These are phyloP conservation scores for Hippocampus barbouri DNA, from an alignment of 2,113 vertebrate species.

Conservation along the genomic window DNA sequence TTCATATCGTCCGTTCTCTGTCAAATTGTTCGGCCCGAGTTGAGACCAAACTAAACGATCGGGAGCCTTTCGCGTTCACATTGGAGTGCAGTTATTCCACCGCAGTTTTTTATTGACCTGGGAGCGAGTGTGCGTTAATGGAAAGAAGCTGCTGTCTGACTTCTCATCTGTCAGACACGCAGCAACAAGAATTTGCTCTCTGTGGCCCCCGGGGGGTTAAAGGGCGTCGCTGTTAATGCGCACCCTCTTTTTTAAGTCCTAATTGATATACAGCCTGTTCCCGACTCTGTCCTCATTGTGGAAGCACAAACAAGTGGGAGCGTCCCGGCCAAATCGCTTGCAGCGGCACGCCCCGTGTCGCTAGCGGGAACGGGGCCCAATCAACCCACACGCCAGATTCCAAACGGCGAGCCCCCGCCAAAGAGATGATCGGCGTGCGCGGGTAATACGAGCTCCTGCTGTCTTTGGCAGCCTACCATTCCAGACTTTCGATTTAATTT, in stretches of 20 bases:
- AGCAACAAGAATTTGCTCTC: constrained; percentile 64
- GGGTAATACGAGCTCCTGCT: constrained; percentile 45
- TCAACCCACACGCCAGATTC: constrained; percentile 41
- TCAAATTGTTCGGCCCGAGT: not conserved
- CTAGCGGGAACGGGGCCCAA: constrained; percentile 43
- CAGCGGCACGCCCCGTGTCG: constrained; percentile 23
- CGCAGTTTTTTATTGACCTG: constrained; percentile 9
- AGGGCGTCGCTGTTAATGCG: constrained; percentile 64
- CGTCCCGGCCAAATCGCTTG: constrained; percentile 34
- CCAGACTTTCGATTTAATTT: constrained; percentile 51
- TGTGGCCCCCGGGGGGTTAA: constrained; percentile 58
- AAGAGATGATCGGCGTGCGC: constrained; percentile 53
- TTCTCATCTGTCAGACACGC: constrained; percentile 52
- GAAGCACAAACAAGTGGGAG: constrained; percentile 53
- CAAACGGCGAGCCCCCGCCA: constrained; percentile 31
- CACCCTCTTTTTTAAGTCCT: constrained; percentile 65
- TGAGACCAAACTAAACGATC: not conserved
- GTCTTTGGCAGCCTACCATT: constrained; percentile 35
- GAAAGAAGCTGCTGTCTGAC: constrained; percentile 32
- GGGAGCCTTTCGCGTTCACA: too few relatives aligned
- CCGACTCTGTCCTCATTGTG: constrained; percentile 49
- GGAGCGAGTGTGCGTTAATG: not conserved
- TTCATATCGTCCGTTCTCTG: too few relatives aligned
- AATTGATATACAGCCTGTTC: constrained; percentile 71
- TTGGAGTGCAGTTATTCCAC: not conserved